Evolutionary conservation across 2,113 vertebrate species (phyloP), one percentile per base, ranked within the genome.

Genomic region (Salvelinus sp.): DNA sequence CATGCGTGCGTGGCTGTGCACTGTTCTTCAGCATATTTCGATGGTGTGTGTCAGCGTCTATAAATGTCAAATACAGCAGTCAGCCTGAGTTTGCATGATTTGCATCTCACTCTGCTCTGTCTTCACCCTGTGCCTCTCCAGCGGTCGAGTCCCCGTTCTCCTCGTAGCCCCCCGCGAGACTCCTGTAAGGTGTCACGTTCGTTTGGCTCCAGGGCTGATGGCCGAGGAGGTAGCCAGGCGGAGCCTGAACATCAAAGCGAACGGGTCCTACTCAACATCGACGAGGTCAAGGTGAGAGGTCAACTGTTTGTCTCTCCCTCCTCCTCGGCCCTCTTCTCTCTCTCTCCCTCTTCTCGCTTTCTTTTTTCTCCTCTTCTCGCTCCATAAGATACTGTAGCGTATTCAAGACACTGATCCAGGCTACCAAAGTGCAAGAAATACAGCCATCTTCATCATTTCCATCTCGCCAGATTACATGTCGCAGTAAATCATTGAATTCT

Each of bases 231-330:
- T 47, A 85, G 81, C 62, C 86, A 80, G 66, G 64, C 69, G 0
- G 85, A 88, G 47, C 76, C 88, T 16, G 89, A 92, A 57, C 81
- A 83, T 76, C 82, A 83, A 77, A 92, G 73, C 58, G 92, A 95
- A 78, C 91, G 92, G 72, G 90, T 95, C 16, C 90, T 95, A 9
- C 89, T 95, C 65, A 95, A 91, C 82, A 90, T 94, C 3, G 88
- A 94, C 79, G 94, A 95, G 79, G 92, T 94, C 25, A 94, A 92
- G 93, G 94, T 96, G 77, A 89, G 90, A 22, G 0, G 10, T 66
- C 73, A 13, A 9, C 4, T 22, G 12, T n/a, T 9, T 25, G 3
- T 27, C 50, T 54, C 16, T 54, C 48, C 3, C 48, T 50, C 16
- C 50, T 14, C 16, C 3, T 13, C 3, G 33, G 33, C 33, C 33